Evolutionary conservation across 2,113 vertebrate species (phyloP), one percentile per base, ranked within the genome.

Genomic region (Macaca nemestrina): DNA sequence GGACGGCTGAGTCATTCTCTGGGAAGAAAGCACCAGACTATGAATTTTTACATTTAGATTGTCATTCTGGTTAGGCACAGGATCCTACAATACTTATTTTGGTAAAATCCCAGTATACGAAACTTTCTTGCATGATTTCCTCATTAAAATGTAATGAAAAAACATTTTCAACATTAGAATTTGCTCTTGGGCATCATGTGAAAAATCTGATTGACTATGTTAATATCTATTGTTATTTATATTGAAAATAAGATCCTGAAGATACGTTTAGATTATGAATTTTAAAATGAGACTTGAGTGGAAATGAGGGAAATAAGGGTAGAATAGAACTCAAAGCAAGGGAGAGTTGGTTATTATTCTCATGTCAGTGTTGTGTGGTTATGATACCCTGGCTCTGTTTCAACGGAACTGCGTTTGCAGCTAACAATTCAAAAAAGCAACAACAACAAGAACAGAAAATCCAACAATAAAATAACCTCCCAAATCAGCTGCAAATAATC

Each of bases 91-190:
- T 38, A 32, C 57, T 97, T 68, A 78, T 79, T 97, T 97, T 96
- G 96, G 86, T 97, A 78, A 72, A 81, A 18, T 94, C 80, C 96
- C 88, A 93, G 98, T 97, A 95, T 72, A 87, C 68, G 98, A 93
- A 70, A 98, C 3, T 94, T 98, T 98, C 94, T 97, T 95, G 55
- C 78, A 79, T 96, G 92, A 95, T 95, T 97, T 95, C 94, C 70
- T 61, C 61, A 96, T 98, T 97, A 97, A 98, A 98, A 98, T 95
- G 91, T 97, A 97, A 97, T 95, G 7, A 83, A 94, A 92, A 96
- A 52, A 91, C 93, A 94, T 97, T 94, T 81, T 87, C 89, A 95
- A 81, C 78, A 16, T 0, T 73, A 61, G 50, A 89, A 88, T 79
- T 95, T 94, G 78, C 95, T 98, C 96, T 94, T 94, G 82, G 97